Percentiles rank a stretch among this genome's conserved stretches.
phyloP scores from a whole-genome alignment of 1,140 invertebrate genomes.

The Drosophila navojoa region DNA sequence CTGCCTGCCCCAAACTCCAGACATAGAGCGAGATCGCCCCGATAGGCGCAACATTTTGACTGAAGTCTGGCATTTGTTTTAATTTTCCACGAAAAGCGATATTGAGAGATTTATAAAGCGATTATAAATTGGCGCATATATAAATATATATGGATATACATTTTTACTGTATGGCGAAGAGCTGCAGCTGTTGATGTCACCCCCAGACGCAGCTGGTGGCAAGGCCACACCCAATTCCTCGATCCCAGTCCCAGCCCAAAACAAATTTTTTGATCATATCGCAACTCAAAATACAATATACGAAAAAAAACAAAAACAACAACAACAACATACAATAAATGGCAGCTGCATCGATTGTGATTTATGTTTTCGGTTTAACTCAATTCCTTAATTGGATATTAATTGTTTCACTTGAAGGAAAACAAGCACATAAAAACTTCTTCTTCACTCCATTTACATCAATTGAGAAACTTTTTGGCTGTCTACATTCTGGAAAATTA shows the following conservation, averaged over 20 bases:
- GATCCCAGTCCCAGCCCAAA: constrained; percentile 11
- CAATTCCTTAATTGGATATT: constrained; percentile 1
- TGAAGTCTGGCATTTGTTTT: constrained; percentile 50
- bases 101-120: constrained; percentile 44
- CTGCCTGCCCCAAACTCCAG: neutral
- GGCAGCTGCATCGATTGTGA: constrained; percentile 22
- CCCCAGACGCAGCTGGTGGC: constrained; percentile 16
- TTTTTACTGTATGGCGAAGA: constrained; percentile 7
- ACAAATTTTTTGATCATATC: constrained; percentile 15
- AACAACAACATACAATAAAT: neutral
- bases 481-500: too few relatives aligned
- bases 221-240: constrained; percentile 27
- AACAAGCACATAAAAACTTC: neutral
- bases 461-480: too few relatives aligned
- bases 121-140: constrained; percentile 53
- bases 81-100: constrained; percentile 68
- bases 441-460: too few relatives aligned
- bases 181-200: constrained; percentile 52
- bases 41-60: constrained; percentile 23
- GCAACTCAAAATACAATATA: constrained; percentile 8
- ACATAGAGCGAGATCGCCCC: constrained; percentile 6
- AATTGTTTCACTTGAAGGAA: constrained; percentile 1
- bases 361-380: constrained; percentile 1
- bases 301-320: neutral
- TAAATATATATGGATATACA: neutral